Evolutionary conservation across 2,113 vertebrate genomes (phyloP), one percentile per base, ranked within the genome.

Genomic region (Prinia subflava): DNA sequence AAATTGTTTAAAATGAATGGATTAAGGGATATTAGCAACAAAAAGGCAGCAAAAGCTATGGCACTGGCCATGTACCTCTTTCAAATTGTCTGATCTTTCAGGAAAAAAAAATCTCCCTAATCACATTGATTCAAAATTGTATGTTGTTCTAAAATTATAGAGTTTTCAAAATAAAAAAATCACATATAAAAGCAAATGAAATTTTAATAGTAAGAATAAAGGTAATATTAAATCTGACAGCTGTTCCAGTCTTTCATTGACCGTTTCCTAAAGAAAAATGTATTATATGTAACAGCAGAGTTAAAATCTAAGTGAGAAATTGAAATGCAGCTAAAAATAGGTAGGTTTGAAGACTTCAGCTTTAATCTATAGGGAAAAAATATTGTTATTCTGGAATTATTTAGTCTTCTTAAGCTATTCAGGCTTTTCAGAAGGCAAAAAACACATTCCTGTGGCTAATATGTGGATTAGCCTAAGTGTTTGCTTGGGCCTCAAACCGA

Each of bases 11-110:
- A 81, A 10, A 13, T 76, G 17, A 89, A 52, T 44, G 44, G 22
- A 60, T 82, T 42, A 42, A 56, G 20, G 60, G 24, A 31, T 35
- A 64, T 30, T 57, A 56, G 39, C 21, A 70, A 49, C 4, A 6
- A 35, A 46, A 56, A 81, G 33, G 2, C 6, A 75, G 18, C 4
- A 49, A 80, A 84, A 8, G 0, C 39, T 25, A 1, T 47, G 56
- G 42, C 8, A 5, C 4, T 52, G 30, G 2, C 23, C 3, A 15
- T 22, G 2, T 39, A 11, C 0, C 1, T 5, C 3, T 64, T 69
- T 69, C 19, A 60, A 0, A 0, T 44, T 68, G 62, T 83, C 8
- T 64, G 42, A 68, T 52, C 0, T 71, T 63, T 60, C 12, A 37
- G 14, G 5, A 69, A 59, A 41, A 60, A 3, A 23, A 47, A 11